Percentiles rank a stretch among this genome's conserved stretches.
These are phyloP conservation scores for Lampris incognitus DNA, from an alignment of 2,113 vertebrate genomes.

Conservation along the genomic window DNA sequence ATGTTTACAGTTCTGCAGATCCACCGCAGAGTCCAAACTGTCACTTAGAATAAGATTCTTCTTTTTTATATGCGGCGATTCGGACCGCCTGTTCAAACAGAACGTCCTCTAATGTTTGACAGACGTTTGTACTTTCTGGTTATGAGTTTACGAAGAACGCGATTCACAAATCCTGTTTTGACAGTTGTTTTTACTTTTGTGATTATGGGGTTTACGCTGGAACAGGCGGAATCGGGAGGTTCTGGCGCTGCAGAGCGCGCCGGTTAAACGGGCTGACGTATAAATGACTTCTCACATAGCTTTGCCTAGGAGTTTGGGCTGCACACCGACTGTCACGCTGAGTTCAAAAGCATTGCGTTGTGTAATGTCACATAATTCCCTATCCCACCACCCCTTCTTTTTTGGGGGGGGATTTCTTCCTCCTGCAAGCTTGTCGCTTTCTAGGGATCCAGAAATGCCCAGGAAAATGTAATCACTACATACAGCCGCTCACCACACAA, in stretches of 20 bases:
- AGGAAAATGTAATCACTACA: slow-evolving; percentile 23
- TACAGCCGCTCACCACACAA: not conserved
- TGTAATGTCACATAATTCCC: not conserved
- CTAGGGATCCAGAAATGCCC: slow-evolving; percentile 10
- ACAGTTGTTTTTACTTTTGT: slow-evolving; percentile 13
- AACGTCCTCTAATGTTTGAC: slow-evolving; percentile 47
- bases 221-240: slow-evolving; percentile 3
- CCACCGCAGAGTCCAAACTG: slow-evolving; percentile 49
- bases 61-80: slow-evolving; percentile 58
- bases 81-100: slow-evolving; percentile 42
- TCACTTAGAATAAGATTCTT: slow-evolving; percentile 55
- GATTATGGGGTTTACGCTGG: slow-evolving; percentile 6
- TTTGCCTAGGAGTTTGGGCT: too few relatives aligned
- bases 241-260: not conserved
- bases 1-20: slow-evolving; percentile 61
- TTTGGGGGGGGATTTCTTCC: slow-evolving; percentile 2
- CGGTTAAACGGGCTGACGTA: too few relatives aligned
- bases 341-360: too few relatives aligned
- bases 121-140: slow-evolving; percentile 37
- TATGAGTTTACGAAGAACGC: slow-evolving; percentile 8
- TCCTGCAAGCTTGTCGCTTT: not conserved
- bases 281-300: too few relatives aligned
- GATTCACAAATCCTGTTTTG: slow-evolving; percentile 37
- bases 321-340: too few relatives aligned
- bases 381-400: not conserved